Conservation (phyloP, 2,888 invertebrate genomes). For the Herminia tarsipennalis region DNA sequence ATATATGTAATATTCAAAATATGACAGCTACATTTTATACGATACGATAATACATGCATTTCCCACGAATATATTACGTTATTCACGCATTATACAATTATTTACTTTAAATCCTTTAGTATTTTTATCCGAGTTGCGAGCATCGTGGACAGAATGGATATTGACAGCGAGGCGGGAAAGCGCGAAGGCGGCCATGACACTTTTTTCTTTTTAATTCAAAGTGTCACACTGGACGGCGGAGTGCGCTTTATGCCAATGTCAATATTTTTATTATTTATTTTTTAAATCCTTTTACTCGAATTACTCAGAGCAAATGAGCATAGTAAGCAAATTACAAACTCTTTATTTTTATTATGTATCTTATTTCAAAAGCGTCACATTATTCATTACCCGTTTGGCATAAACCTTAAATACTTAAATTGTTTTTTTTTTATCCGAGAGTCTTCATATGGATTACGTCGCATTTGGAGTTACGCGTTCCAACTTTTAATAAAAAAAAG, state of each 20-base stretch:
- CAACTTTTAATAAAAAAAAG: slow-evolving; percentile 52
- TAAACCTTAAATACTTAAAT: slow-evolving; percentile 34
- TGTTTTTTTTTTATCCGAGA: slow-evolving; percentile 40
- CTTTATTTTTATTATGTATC: slow-evolving; percentile 40
- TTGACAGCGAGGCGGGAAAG: slow-evolving; percentile 69
- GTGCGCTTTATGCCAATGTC: slow-evolving; percentile 56
- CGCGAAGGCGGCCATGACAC: slow-evolving; percentile 61
- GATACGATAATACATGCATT: slow-evolving; percentile 34
- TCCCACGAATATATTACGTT: slow-evolving; percentile 48
- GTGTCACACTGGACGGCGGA: slow-evolving; percentile 52
- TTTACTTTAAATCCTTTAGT: slow-evolving; percentile 52
- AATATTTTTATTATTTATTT: slow-evolving; percentile 38
- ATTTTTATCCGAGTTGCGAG: slow-evolving; percentile 56
- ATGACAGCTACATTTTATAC: slow-evolving; percentile 34
- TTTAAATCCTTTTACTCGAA: slow-evolving; percentile 29
- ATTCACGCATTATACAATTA: slow-evolving; percentile 51
- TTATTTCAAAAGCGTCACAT: slow-evolving; percentile 29
- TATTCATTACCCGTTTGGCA: slow-evolving; percentile 34
- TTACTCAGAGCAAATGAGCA: slow-evolving; percentile 35
- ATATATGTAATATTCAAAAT: slow-evolving; percentile 37
- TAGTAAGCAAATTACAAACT: slow-evolving; percentile 39
- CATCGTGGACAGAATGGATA: slow-evolving; percentile 55
- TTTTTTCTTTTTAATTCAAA: slow-evolving; percentile 65
- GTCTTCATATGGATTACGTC: slow-evolving; percentile 61
- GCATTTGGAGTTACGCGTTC: slow-evolving; percentile 52